These are phyloP conservation scores for Neolamprologus multifasciatus DNA, from an alignment of 2,797 vertebrate species.

Conservation along the genomic window DNA sequence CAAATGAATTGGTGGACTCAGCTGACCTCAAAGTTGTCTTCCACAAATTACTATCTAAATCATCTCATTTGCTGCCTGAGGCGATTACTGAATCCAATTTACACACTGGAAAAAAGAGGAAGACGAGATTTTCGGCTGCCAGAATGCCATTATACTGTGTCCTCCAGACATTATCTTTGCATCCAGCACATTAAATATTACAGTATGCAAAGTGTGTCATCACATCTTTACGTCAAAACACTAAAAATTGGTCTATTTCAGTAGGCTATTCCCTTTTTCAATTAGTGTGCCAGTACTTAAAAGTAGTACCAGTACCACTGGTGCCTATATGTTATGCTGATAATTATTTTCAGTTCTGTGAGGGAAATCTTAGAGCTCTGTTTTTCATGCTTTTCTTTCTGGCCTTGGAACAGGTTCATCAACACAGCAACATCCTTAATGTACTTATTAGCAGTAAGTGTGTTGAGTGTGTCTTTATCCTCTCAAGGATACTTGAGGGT, in stretches of 20 bases:
- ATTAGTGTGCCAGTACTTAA: not conserved
- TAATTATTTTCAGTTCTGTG: not conserved
- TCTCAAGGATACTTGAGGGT: not conserved
- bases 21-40: conserved; percentile 54
- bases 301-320: not conserved
- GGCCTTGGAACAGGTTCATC: not conserved
- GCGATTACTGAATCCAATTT: conserved; percentile 59
- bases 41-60: conserved; percentile 56
- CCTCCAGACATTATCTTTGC: conserved; percentile 29
- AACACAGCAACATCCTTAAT: not conserved
- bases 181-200: not conserved
- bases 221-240: not conserved
- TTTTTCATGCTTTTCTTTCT: not conserved
- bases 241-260: not conserved
- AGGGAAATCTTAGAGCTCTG: not conserved
- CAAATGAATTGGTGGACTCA: conserved; percentile 28
- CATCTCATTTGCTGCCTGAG: conserved; percentile 52
- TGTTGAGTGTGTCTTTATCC: not conserved
- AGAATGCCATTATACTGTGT: conserved; percentile 21
- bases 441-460: not conserved
- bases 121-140: conserved; percentile 24
- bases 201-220: not conserved
- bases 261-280: not conserved
- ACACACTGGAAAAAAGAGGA: conserved; percentile 27
- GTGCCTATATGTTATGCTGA: not conserved